Conservation (phyloP, 2,113 vertebrate species). For the Puntigrus tetrazona region DNA sequence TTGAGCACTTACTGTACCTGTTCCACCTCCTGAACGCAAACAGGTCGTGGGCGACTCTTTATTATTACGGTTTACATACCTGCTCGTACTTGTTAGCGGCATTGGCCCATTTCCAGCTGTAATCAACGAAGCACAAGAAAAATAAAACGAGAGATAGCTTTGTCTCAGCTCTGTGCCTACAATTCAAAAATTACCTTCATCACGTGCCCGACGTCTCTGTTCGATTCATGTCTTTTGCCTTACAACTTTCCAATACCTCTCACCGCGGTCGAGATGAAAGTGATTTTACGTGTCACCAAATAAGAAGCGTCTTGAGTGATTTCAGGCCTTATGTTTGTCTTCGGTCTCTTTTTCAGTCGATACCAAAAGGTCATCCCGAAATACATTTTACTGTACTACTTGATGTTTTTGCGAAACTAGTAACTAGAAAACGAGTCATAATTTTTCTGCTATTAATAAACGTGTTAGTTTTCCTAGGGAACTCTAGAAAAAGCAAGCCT, state of each 20-base stretch:
- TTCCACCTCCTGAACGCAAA: neutral
- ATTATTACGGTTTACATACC: slow-evolving; percentile 25
- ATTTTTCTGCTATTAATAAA: neutral
- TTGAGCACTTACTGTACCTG: slow-evolving; percentile 27
- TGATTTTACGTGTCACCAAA: neutral
- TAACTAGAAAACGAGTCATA: no score
- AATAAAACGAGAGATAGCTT: neutral
- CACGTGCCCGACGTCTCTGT: neutral
- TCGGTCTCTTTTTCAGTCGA: neutral
- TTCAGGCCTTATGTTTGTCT: neutral
- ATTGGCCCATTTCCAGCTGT: slow-evolving; percentile 28
- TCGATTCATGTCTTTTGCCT: neutral
- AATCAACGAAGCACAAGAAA: slow-evolving; percentile 53
- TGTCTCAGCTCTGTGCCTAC: slow-evolving; percentile 62
- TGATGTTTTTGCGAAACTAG: neutral
- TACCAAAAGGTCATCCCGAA: neutral
- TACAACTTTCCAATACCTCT: neutral
- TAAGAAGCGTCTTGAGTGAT: neutral
- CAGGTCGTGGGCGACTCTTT: neutral
- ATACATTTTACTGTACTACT: neutral
- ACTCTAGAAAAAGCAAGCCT: no score
- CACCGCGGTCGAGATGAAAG: neutral
- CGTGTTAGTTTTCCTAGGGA: neutral
- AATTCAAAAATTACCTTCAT: slow-evolving; percentile 30
- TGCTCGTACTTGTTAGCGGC: slow-evolving; percentile 18